Evolutionary conservation across 1,140 invertebrate genomes (phyloP).

Genomic region (Holcopasites calliopsidis): DNA sequence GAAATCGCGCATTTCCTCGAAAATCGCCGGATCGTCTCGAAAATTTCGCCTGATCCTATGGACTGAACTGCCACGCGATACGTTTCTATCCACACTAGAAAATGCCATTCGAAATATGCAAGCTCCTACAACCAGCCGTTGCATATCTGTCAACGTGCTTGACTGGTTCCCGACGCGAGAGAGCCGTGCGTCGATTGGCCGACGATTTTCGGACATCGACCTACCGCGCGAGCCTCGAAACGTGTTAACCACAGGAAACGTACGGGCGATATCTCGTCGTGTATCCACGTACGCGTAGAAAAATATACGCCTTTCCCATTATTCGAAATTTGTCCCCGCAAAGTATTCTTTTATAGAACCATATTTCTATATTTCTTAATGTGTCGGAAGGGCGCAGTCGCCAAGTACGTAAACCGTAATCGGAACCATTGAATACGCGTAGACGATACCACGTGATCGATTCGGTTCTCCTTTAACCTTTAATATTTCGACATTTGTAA

Average conservation of each 20-base stretch:
- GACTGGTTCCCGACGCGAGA: conserved; percentile 70
- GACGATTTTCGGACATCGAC: conserved; percentile 37
- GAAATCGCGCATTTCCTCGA: conserved; percentile 45
- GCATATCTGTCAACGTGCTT: conserved; percentile 71
- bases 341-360: not conserved
- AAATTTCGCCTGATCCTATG: conserved; percentile 54
- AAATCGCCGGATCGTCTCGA: conserved; percentile 41
- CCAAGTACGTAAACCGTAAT: conserved; percentile 23
- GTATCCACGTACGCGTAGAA: not conserved
- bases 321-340: not conserved
- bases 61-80: conserved; percentile 44
- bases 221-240: conserved; percentile 53
- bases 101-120: conserved; percentile 48
- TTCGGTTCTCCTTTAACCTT: conserved; percentile 29
- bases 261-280: not conserved
- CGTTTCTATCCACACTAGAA: conserved; percentile 41
- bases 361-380: not conserved
- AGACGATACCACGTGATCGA: conserved; percentile 30
- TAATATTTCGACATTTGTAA: conserved; percentile 24
- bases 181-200: conserved; percentile 67
- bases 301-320: not conserved
- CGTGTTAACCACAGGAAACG: conserved; percentile 16
- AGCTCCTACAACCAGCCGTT: conserved; percentile 50
- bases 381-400: not conserved
- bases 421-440: not conserved